A percentile compares a stretch with the other conserved stretches of the same genome.
Conservation (phyloP, 2,797 vertebrate genomes). For the Cossypha polioptera region DNA sequence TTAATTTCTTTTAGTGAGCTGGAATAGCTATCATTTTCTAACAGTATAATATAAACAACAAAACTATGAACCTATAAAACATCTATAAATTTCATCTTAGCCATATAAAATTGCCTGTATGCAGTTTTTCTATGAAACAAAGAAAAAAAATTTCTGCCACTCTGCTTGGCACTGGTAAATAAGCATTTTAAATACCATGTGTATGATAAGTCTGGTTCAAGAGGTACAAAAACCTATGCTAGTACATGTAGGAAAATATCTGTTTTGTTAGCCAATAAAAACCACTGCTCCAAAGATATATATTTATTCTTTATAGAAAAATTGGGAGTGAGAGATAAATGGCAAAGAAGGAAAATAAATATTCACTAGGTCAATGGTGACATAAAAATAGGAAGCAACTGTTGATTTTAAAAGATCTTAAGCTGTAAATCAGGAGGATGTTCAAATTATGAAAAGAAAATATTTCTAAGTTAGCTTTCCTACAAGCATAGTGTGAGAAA, state of each 20-base stretch:
- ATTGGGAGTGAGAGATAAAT: background rate
- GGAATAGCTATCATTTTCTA: background rate
- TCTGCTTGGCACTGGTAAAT: background rate
- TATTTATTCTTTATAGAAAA: background rate
- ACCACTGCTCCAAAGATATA: background rate
- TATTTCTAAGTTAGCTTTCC: background rate
- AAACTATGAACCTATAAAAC: background rate
- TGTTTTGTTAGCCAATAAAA: background rate
- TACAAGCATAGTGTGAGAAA: background rate
- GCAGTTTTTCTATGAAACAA: background rate
- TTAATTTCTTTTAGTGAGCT: background rate
- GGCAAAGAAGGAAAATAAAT: background rate
- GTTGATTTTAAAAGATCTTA: background rate
- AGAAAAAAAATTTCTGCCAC: background rate
- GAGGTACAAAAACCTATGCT: background rate
- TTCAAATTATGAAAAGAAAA: background rate
- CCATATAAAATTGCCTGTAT: background rate
- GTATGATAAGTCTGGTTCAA: background rate
- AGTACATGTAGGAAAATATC: background rate
- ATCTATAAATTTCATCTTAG: background rate
- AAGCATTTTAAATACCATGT: background rate
- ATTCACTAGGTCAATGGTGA: background rate
- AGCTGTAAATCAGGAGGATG: background rate
- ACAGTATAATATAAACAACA: background rate
- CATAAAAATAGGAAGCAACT: background rate